Base-by-base conservation (phyloP, 2,888 invertebrate genomes). In the Tenthredo distinguenda region DNA sequence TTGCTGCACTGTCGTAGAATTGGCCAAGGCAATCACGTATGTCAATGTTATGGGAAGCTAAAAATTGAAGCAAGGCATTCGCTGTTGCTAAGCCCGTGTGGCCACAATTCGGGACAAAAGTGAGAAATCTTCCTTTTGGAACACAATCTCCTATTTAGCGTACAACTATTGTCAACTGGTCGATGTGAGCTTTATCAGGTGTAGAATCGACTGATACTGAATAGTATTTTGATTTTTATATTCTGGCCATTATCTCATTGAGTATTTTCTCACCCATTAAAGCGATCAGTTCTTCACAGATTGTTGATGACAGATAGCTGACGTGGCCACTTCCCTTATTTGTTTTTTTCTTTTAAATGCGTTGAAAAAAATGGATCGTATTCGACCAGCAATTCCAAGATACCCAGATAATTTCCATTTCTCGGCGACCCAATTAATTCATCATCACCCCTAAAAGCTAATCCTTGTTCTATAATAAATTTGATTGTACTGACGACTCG, bases 151-250 rank as follows among this genome's bases (percentile, higher is more conserved):
- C 88, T 47, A 90, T 87, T 83, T 86, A 87, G 50, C 87, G 81
- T 62, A 88, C 40, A 21, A 87, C 50, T 34, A 88, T 65, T 4
- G 87, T 89, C 43, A 90, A 84, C 85, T 90, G 89, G 85, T 90
- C 89, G 65, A 88, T 87, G 31, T 88, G 87, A 68, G 86, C 71
- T 87, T 87, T 87, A 68, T 87, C 87, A 34, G 88, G 88, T 31
- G 88, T 89, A 76, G 90, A 90, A 85, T 90, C 89, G 31, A 90
- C 87, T 86, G 89, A 89, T 43, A 88, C 85, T 18, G 87, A 88
- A 87, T 87, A 88, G 85, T 90, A 89, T 85, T 87, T 72, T 3
- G 86, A 71, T 58, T 81, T 74, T 85, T 87, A 85, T 2, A 88
- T 31, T 58, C 85, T 82, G 0, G 34, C 7, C 37, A 86, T 21